Conservation (phyloP, 2,113 vertebrate genomes). For the Ciconia maguari region DNA sequence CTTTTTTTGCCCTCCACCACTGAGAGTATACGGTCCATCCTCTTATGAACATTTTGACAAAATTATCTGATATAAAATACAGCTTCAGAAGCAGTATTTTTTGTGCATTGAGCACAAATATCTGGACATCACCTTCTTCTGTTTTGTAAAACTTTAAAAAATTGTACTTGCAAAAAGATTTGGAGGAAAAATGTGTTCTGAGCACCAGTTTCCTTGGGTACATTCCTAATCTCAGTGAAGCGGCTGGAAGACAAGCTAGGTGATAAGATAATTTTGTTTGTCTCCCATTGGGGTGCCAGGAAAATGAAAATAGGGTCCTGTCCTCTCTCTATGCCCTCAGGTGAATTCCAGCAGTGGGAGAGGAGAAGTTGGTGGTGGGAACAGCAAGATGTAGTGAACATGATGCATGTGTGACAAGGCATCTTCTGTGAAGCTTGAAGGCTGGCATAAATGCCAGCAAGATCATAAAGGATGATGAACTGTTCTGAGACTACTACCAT, state of each 20-base stretch:
- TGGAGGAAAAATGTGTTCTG: not conserved
- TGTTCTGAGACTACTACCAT: not conserved
- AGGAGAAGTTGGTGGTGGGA: not conserved
- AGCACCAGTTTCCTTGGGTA: not conserved
- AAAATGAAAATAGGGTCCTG: not conserved
- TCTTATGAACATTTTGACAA: not conserved
- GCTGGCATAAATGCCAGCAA: not conserved
- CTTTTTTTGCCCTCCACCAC: not conserved
- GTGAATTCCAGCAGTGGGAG: not conserved
- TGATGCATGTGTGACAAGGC: not conserved
- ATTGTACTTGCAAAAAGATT: not conserved
- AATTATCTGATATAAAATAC: not conserved
- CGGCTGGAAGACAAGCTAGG: not conserved
- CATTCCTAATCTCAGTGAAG: not conserved
- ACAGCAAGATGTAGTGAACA: not conserved
- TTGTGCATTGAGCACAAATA: not conserved
- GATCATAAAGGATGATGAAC: not conserved
- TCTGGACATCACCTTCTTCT: not conserved
- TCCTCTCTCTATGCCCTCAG: not conserved
- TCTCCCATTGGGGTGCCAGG: not conserved
- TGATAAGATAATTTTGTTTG: not conserved
- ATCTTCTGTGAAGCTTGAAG: not conserved
- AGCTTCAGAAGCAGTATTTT: not conserved
- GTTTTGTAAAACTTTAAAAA: not conserved
- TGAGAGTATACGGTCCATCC: not conserved